Percentiles rank a stretch among this genome's conserved stretches.
Conservation (phyloP, 2,888 invertebrate species). For the Torymus tubicola region DNA sequence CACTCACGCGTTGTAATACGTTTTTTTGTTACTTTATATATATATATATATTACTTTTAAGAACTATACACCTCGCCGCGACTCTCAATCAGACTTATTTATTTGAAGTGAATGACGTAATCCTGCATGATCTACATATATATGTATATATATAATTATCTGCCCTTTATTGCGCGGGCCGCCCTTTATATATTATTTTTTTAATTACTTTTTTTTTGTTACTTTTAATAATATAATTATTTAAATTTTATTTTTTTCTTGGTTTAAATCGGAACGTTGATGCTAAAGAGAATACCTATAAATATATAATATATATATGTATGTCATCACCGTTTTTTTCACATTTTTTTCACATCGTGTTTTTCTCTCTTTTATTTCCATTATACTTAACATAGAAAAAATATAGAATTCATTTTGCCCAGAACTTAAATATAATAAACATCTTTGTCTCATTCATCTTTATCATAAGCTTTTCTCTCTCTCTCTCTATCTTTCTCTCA, state of each 20-base stretch:
- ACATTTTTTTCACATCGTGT: slow-evolving; percentile 49
- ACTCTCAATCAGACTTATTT: slow-evolving; percentile 68
- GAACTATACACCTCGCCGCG: slow-evolving; percentile 53
- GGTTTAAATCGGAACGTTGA: slow-evolving; percentile 69
- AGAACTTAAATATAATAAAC: slow-evolving; percentile 74
- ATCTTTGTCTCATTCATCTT: slow-evolving; percentile 56
- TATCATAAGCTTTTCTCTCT: slow-evolving; percentile 57
- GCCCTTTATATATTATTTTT: slow-evolving; percentile 40
- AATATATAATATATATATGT: slow-evolving; percentile 69
- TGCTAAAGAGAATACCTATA: slow-evolving; percentile 73
- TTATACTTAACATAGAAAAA: slow-evolving; percentile 76
- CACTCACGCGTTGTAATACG: slow-evolving; percentile 53
- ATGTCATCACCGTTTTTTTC: slow-evolving; percentile 65
- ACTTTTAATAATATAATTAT: slow-evolving; percentile 59
- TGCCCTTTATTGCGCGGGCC: slow-evolving; percentile 57
- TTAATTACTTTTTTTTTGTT: slow-evolving; percentile 50
- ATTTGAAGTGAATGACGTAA: slow-evolving; percentile 70
- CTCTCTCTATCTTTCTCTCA: slow-evolving; percentile 12
- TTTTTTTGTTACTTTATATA: slow-evolving; percentile 6
- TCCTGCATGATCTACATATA: slow-evolving; percentile 66
- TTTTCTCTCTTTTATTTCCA: slow-evolving; percentile 52
- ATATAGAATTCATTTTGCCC: slow-evolving; percentile 75
- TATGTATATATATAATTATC: slow-evolving; percentile 54
- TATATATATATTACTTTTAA: slow-evolving; percentile 45
- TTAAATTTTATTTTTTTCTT: slow-evolving; percentile 59